A percentile compares a stretch with the other conserved stretches of the same genome.
phyloP scores from a whole-genome alignment of 2,888 invertebrate species.

The Leptinotarsa juncta region DNA sequence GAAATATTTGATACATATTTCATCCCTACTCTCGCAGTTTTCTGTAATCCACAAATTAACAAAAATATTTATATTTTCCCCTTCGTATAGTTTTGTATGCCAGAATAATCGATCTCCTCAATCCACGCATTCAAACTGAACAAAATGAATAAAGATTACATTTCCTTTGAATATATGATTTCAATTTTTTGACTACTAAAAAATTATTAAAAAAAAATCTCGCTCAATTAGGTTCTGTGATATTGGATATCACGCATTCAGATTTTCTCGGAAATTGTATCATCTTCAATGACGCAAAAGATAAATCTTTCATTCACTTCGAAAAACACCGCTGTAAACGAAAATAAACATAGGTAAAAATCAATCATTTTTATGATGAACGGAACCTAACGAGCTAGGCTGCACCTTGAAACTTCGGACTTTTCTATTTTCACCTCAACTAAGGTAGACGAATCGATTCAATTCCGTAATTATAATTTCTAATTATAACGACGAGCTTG shows the following conservation, averaged over 20 bases:
- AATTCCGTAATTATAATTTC: conserved; percentile 19
- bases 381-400: conserved; percentile 3
- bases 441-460: conserved; percentile 13
- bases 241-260: not conserved
- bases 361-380: conserved; percentile 15
- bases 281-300: conserved; percentile 9
- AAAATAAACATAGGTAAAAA: conserved; percentile 19
- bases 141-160: too few species aligned
- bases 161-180: too few species aligned
- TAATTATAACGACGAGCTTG: conserved; percentile 17
- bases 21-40: too few species aligned
- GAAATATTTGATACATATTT: too few species aligned
- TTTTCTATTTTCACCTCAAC: conserved; percentile 11
- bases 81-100: too few species aligned
- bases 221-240: not conserved
- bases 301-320: conserved; percentile 12
- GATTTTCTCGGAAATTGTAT: conserved; percentile 10
- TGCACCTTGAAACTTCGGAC: conserved; percentile 10
- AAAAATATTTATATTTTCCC: too few species aligned
- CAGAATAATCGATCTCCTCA: too few species aligned
- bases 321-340: not conserved
- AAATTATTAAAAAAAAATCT: not conserved
- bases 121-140: too few species aligned
- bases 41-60: too few species aligned
- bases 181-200: too few species aligned